Conservation (phyloP, 2,888 invertebrate genomes). For the Eurytoma adleriae region DNA sequence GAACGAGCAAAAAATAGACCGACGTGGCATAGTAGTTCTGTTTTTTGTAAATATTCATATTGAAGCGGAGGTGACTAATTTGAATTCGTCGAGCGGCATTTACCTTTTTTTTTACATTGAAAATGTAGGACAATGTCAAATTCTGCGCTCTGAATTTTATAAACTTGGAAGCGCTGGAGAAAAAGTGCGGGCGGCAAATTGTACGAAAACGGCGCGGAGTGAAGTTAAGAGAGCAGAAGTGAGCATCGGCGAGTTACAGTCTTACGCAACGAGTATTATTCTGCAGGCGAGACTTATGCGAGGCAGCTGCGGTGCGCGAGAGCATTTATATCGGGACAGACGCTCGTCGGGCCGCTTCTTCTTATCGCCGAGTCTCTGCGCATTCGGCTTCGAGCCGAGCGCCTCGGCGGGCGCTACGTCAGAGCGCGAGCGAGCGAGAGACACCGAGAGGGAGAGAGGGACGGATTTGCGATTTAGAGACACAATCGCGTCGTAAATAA, state of each 20-base stretch:
- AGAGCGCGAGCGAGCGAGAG: background rate
- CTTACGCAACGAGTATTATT: constrained; percentile 69
- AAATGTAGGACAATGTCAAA: no score
- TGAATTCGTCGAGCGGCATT: no score
- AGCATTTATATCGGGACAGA: constrained; percentile 63
- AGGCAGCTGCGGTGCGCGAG: constrained; percentile 66
- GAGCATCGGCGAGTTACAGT: background rate
- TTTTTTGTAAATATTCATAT: no score
- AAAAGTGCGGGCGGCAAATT: background rate
- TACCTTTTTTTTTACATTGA: no score
- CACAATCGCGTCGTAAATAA: constrained; percentile 52
- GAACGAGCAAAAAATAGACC: no score
- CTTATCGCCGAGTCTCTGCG: constrained; percentile 47
- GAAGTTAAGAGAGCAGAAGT: constrained; percentile 10
- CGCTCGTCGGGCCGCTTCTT: constrained; percentile 59
- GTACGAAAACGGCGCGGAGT: constrained; percentile 8
- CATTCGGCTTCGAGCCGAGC: constrained; percentile 8
- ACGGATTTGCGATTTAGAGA: constrained; percentile 44
- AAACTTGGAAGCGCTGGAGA: background rate
- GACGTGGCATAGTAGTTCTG: no score
- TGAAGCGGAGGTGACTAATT: no score
- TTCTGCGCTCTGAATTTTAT: no score
- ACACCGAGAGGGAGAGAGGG: constrained; percentile 1
- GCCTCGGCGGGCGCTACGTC: background rate
- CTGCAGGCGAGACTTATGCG: constrained; percentile 70